phyloP scores from a whole-genome alignment of 2,888 invertebrate species.

The Furcula furcula region DNA sequence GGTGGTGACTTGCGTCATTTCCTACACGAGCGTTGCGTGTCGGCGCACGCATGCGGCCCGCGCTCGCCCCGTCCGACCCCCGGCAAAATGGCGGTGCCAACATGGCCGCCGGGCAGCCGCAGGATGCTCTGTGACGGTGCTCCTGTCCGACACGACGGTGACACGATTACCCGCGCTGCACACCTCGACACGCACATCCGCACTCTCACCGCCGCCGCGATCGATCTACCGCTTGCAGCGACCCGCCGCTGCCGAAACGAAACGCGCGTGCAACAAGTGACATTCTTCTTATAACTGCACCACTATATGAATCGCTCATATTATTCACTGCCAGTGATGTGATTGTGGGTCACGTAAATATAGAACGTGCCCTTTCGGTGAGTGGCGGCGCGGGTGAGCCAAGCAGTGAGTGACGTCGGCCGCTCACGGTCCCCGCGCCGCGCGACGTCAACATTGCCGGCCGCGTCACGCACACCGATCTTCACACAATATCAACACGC shows the following conservation, averaged over 20 bases:
- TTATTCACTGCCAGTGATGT: conserved; percentile 57
- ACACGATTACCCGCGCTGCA: conserved; percentile 63
- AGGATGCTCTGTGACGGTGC: conserved; percentile 73
- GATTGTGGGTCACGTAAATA: conserved; percentile 71
- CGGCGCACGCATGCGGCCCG: conserved; percentile 79
- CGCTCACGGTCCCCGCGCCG: conserved; percentile 75
- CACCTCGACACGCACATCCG: conserved; percentile 64
- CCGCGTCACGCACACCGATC: conserved; percentile 59
- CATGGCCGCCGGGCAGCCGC: conserved; percentile 81
- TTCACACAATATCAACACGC: conserved; percentile 59
- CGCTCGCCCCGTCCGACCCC: conserved; percentile 71
- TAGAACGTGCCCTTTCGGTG: conserved; percentile 75
- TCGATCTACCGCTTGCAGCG: conserved; percentile 58
- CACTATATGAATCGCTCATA: conserved; percentile 53
- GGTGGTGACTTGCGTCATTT: conserved; percentile 63
- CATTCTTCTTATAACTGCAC: conserved; percentile 49
- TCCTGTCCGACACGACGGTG: conserved; percentile 69
- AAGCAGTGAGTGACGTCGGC: conserved; percentile 69
- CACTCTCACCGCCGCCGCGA: conserved; percentile 51
- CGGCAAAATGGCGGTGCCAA: conserved; percentile 80
- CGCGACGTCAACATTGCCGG: conserved; percentile 74
- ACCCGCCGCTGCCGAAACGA: conserved; percentile 43
- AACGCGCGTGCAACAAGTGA: conserved; percentile 79
- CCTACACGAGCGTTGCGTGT: conserved; percentile 61
- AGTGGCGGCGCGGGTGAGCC: conserved; percentile 75